phyloP scores from a whole-genome alignment of 1,140 invertebrate genomes.

The Diploscapter pachys region DNA sequence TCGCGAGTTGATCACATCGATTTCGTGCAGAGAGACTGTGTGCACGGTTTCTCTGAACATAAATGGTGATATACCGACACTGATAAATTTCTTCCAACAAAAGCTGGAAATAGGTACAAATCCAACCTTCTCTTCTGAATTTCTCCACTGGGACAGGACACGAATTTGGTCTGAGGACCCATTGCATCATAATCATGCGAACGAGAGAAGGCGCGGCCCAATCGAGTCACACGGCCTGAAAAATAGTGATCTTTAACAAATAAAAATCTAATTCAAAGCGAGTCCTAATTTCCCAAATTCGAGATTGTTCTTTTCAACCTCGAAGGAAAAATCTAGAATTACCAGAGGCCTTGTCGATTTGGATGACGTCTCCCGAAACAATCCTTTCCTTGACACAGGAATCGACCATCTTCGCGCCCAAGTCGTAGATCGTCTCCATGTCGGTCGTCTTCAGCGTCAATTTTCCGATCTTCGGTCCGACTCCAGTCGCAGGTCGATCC shows the following conservation, averaged over 20 bases:
- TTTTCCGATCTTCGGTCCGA: constrained; percentile 80
- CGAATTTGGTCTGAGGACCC: constrained; percentile 78
- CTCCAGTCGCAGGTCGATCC: constrained; percentile 74
- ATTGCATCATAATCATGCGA: constrained; percentile 97
- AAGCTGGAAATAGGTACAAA: background rate
- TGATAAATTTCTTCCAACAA: background rate
- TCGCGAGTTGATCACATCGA: constrained; percentile 68
- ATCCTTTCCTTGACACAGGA: constrained; percentile 92
- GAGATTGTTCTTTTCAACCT: background rate
- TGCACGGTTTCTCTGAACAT: constrained; percentile 88
- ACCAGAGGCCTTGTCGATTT: constrained; percentile 57
- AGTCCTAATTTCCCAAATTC: background rate
- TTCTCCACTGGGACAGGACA: constrained; percentile 97
- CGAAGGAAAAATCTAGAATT: background rate
- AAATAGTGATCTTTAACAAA: background rate
- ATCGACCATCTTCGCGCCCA: constrained; percentile 98
- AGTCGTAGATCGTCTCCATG: constrained; percentile 98
- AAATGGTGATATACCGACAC: background rate
- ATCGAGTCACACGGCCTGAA: constrained; percentile 88
- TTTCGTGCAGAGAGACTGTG: constrained; percentile 95
- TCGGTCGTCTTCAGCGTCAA: constrained; percentile 96
- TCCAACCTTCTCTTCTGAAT: constrained; percentile 76
- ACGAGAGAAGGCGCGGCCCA: constrained; percentile 89
- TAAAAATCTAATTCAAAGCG: constrained; percentile 11
- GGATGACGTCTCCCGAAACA: constrained; percentile 62